Evolutionary conservation across 2,888 invertebrate genomes (phyloP), one percentile per base, ranked within the genome.

Genomic region (Tipula confusa): DNA sequence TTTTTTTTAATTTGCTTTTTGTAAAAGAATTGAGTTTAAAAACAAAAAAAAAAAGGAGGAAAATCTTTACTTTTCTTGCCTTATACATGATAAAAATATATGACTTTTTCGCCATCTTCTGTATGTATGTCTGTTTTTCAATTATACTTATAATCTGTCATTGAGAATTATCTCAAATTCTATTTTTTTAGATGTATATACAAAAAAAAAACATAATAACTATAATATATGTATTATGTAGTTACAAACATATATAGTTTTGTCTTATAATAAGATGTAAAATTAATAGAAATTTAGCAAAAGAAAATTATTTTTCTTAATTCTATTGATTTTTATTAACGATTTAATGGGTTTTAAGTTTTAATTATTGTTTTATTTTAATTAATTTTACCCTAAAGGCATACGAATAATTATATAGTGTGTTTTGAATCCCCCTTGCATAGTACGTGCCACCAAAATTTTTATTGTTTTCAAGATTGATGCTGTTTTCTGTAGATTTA

Each of bases 91-190:
- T 64, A 24, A 9, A 64, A 64, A 64, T 15, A 64, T 43, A 64
- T 64, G 24, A 64, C 64, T 64, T 64, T 15, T 24, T 18, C 24
- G 18, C 64, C 64, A 64, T 64, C 64, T 64, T 64, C 18, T 64
- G 64, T 64, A 64, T 24, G 64, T 64, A 64, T 64, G 64, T 64
- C 64, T 64, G 24, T 64, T 64, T 64, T 64, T 64, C 64, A 64
- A 64, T 64, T 64, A 64, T 64, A 64, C 64, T 64, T 64, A 64
- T 64, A 64, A 64, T 64, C 64, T 64, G 64, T 64, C 64, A 64
- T 64, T 64, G 11, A 64, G 24, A 64, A 64, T 64, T 64, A 64
- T 64, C 24, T 64, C 64, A 64, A 64, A 64, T 18, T 64, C 9
- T 64, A 24, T 64, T 64, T 9, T 24, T 64, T 64, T 64, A 36